Evolutionary conservation across 2,888 invertebrate genomes (phyloP).

Genomic region (Rhynchonema sp.): DNA sequence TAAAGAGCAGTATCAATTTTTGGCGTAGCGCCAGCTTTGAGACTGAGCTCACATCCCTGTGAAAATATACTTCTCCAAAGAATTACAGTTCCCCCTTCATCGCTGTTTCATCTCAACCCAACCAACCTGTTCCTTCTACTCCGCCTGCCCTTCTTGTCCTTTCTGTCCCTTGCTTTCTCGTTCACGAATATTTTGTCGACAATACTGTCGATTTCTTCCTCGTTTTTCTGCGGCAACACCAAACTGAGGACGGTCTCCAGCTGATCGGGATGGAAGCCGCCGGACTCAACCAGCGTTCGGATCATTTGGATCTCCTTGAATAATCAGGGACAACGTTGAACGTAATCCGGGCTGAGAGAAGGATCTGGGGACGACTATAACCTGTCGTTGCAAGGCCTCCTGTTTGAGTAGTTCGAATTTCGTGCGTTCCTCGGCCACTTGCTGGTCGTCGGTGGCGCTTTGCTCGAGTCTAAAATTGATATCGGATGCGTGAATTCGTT

Average conservation of each 20-base stretch:
- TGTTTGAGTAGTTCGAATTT: not conserved
- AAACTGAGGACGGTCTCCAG: not conserved
- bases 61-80: too few relatives aligned
- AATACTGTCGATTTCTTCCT: not conserved
- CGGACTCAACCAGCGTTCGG: not conserved
- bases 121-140: too few relatives aligned
- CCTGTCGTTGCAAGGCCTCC: not conserved
- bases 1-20: too few relatives aligned
- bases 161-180: too few relatives aligned
- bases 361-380: too few relatives aligned
- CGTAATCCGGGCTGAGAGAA: not conserved
- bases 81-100: too few relatives aligned
- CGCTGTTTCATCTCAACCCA: too few relatives aligned
- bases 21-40: too few relatives aligned
- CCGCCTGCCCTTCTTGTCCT: too few relatives aligned
- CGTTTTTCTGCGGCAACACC: not conserved
- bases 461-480: too few relatives aligned
- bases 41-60: too few relatives aligned
- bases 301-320: not conserved
- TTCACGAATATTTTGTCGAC: not conserved
- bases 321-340: not conserved
- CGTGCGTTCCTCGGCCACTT: not conserved
- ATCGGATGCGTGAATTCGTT: too few relatives aligned
- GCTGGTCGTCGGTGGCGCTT: not conserved
- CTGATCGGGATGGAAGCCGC: not conserved